phyloP scores from a whole-genome alignment of 1,140 invertebrate species.

The Melanaphis sacchari region DNA sequence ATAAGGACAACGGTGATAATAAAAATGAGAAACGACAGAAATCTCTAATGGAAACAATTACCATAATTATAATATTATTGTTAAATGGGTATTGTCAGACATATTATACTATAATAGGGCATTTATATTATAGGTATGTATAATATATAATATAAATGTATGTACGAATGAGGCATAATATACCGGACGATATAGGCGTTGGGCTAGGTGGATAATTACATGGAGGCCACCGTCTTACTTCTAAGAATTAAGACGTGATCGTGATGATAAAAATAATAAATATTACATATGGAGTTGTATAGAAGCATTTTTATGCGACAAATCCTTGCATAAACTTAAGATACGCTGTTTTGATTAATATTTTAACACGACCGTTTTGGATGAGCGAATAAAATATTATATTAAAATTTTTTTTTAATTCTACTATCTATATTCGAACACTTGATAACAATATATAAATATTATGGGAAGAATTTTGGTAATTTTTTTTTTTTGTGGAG shows the following conservation, averaged over 20 bases:
- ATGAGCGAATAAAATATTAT: too few species aligned
- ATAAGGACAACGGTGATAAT: background rate
- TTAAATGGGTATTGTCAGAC: conserved; percentile 16
- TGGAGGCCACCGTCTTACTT: background rate
- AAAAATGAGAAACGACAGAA: conserved; percentile 19
- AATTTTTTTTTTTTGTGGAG: too few species aligned
- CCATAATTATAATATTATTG: conserved; percentile 2
- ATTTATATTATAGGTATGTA: background rate
- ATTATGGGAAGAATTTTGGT: background rate
- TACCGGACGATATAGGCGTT: conserved; percentile 39
- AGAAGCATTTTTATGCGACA: background rate
- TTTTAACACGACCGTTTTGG: background rate
- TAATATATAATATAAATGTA: conserved; percentile 7
- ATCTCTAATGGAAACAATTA: conserved; percentile 47
- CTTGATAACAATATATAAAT: background rate
- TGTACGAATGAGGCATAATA: background rate
- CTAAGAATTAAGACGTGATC: background rate
- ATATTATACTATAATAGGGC: background rate
- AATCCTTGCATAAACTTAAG: background rate
- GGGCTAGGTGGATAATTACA: conserved; percentile 40
- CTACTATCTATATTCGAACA: background rate
- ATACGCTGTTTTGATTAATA: background rate
- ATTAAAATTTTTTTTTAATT: background rate
- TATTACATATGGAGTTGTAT: background rate
- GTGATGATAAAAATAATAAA: background rate